Base-by-base conservation (phyloP, 2,888 invertebrate genomes). In the Blastobasis adustella region DNA sequence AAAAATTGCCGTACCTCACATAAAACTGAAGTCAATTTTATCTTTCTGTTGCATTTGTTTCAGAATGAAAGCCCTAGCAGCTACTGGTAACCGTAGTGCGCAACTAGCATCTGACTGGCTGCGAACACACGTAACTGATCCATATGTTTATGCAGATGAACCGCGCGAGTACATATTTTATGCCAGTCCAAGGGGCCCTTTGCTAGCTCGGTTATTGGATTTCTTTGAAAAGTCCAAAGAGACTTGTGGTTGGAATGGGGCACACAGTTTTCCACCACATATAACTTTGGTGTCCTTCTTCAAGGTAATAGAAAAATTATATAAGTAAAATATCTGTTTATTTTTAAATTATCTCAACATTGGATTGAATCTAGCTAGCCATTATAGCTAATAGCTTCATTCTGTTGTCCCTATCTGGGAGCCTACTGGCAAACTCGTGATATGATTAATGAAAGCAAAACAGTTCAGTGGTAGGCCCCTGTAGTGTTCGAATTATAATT, bases 21-120 rank as follows among this genome's bases (percentile, higher is more conserved):
- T 23, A 23, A 23, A 23, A 23, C 23, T 23, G 23, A 23, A 23
- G 23, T 2, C 23, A 23, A 23, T 23, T 23, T 23, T 23, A 23
- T 23, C 23, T 23, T 23, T 23, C 23, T 23, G 23, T 23, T 23
- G 23, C 23, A 23, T 23, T 23, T 54, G 54, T 83, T 83, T 50
- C 71, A 96, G 96, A 45, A 93, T 96, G 73, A 97, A 96, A 73
- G 96, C 97, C 5, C 79, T 97, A 56, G 96, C 96, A 10, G 96
- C 96, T 7, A 97, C 97, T 4, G 97, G 97, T 10, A 93, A 96
- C 75, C 90, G 94, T 54, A 95, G 96, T 56, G 95, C 96, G 37
- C 96, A 96, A 76, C 87, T 96, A 55, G 97, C 97, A 6, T 95
- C 96, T 0, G 96, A 97, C 73, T 97, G 97, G 97, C 84, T 97